These are phyloP conservation scores for Pristionchus maxplancki DNA, from an alignment of 2,888 invertebrate species.

Conservation along the genomic window DNA sequence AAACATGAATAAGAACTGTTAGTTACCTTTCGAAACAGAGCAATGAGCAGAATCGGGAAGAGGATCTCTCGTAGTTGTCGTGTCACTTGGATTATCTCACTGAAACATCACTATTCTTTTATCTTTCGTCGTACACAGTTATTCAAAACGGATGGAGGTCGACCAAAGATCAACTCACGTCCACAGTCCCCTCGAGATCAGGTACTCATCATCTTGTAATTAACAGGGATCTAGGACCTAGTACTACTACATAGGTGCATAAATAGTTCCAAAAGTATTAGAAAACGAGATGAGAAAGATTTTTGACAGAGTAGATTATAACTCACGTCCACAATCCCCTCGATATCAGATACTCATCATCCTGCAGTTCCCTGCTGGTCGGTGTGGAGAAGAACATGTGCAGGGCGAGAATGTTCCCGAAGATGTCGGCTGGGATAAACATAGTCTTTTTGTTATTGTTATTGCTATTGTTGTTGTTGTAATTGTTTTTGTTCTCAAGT, in stretches of 20 bases:
- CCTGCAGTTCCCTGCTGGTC: background rate
- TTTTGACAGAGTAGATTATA: no score
- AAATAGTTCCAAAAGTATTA: no score
- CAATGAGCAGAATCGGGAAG: background rate
- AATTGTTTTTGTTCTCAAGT: background rate
- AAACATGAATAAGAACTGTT: no score
- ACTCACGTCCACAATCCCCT: background rate
- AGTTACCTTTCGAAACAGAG: background rate
- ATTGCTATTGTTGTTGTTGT: no score
- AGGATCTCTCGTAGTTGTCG: background rate
- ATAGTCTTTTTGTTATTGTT: background rate
- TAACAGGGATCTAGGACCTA: no score
- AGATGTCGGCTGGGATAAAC: background rate
- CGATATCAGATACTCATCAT: background rate
- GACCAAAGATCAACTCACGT: no score
- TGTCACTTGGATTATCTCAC: background rate
- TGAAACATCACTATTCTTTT: background rate
- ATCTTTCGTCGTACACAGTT: no score
- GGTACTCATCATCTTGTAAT: background rate
- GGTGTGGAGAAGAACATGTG: background rate
- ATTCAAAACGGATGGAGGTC: no score
- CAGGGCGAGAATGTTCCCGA: background rate
- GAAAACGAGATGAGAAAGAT: no score
- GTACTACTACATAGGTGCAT: no score
- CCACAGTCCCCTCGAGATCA: background rate